Base-by-base conservation (phyloP, 2,113 vertebrate genomes). In the human region DNA sequence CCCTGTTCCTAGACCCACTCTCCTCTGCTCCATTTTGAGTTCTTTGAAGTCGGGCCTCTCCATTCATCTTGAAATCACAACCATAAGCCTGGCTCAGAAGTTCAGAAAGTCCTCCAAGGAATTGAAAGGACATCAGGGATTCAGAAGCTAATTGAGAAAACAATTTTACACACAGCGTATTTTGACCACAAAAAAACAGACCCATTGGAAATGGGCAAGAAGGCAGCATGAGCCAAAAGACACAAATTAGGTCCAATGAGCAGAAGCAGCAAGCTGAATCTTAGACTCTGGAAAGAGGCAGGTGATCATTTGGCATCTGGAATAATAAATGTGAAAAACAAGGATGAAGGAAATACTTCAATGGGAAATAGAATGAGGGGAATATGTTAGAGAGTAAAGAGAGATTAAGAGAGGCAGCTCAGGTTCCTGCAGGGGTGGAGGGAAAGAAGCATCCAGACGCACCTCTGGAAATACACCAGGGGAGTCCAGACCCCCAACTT, bases 131-230 rank as follows among this genome's bases (percentile, higher is more conserved):
- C 27, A 20, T 20, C 4, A 5, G 11, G 5, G 11, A 27, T 59
- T 17, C 22, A 12, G 50, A 86, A 88, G 23, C 25, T 22, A 13
- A 27, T 2, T 25, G 16, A 70, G 35, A 52, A 61, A 76, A 2
- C 30, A 12, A 43, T 13, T 13, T 52, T 38, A 9, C 35, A 7
- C 40, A 22, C 12, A 16, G 23, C 18, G 6, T 11, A 4, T 70
- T 35, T 13, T 35, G 9, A 13, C 75, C 5, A 2, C 17, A 20
- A 1, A 8, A 0, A 16, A 55, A 20, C 5, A 38, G 2, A 43
- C 0, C 8, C 1, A 12, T 3, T 5, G 11, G 12, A 8, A 25
- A 64, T 3, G 0, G 17, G 8, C 18, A 32, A 52, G 40, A 27
- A 76, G 27, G 30, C 12, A 78, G 22, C 2, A 13, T 13, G 32